These are phyloP conservation scores for Oreochromis aureus DNA, from an alignment of 2,113 vertebrate genomes.

Conservation along the genomic window DNA sequence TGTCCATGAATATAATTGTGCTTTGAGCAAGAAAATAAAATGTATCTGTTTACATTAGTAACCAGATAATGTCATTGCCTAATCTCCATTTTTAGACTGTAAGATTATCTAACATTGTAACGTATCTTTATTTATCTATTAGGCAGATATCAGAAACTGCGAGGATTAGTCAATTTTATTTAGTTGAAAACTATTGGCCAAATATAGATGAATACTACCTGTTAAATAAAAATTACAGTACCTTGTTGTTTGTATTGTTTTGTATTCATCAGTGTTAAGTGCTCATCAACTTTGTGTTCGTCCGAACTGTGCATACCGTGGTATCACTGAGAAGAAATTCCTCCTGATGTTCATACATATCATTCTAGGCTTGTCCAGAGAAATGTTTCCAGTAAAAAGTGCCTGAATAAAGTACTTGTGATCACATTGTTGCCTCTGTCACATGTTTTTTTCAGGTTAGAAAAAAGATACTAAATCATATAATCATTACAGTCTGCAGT, in stretches of 20 bases:
- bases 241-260: slow-evolving; percentile 22
- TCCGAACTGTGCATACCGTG: background rate
- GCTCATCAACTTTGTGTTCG: slow-evolving; percentile 14
- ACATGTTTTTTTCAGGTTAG: background rate
- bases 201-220: slow-evolving; percentile 40
- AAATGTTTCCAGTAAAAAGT: slow-evolving; percentile 69
- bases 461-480: background rate
- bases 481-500: background rate
- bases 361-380: slow-evolving; percentile 26
- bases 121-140: slow-evolving; percentile 32
- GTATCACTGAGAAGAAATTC: slow-evolving; percentile 6
- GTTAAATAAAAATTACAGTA: slow-evolving; percentile 26
- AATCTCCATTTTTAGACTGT: background rate
- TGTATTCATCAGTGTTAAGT: slow-evolving; percentile 23
- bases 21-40: background rate
- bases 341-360: slow-evolving; percentile 14
- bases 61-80: background rate
- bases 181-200: slow-evolving; percentile 19
- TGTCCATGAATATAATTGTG: slow-evolving; percentile 2
- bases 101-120: slow-evolving; percentile 6
- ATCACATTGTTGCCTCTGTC: background rate
- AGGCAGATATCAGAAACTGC: background rate
- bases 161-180: slow-evolving; percentile 20
- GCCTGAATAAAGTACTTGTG: slow-evolving; percentile 71
- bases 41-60: background rate